Conservation (phyloP, 2,113 vertebrate genomes). For the Phaetusa simplex region DNA sequence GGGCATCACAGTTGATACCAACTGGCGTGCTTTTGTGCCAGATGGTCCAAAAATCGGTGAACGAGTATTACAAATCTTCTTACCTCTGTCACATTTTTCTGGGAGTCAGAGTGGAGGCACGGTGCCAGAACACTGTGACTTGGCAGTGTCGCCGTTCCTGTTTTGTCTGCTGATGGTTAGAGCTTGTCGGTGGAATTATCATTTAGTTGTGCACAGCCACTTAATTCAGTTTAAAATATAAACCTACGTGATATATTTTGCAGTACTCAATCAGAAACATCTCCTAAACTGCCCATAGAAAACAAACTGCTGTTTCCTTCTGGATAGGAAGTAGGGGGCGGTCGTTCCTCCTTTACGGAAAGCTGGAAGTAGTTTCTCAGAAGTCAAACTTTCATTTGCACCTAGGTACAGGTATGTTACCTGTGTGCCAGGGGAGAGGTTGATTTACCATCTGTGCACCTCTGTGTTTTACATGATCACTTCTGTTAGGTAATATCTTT, state of each 20-base stretch:
- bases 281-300: not conserved
- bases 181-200: not conserved
- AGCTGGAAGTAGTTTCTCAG: not conserved
- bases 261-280: not conserved
- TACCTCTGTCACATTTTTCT: slow-evolving; percentile 15
- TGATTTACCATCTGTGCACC: not conserved
- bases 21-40: not conserved
- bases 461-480: not conserved
- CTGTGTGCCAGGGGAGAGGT: not conserved
- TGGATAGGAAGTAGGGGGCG: accelerated
- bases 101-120: not conserved
- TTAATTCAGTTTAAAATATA: not conserved
- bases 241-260: not conserved
- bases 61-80: slow-evolving; percentile 14
- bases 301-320: not conserved
- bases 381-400: not conserved
- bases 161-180: not conserved
- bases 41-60: slow-evolving; percentile 31
- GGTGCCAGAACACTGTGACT: not conserved
- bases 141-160: not conserved
- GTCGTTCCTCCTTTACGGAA: not conserved
- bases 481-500: not conserved
- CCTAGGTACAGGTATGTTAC: accelerated
- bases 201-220: not conserved
- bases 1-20: not conserved